These are phyloP conservation scores for Actinostola sp. DNA, from an alignment of 92 coral and sea anemone species.

Conservation along the genomic window DNA sequence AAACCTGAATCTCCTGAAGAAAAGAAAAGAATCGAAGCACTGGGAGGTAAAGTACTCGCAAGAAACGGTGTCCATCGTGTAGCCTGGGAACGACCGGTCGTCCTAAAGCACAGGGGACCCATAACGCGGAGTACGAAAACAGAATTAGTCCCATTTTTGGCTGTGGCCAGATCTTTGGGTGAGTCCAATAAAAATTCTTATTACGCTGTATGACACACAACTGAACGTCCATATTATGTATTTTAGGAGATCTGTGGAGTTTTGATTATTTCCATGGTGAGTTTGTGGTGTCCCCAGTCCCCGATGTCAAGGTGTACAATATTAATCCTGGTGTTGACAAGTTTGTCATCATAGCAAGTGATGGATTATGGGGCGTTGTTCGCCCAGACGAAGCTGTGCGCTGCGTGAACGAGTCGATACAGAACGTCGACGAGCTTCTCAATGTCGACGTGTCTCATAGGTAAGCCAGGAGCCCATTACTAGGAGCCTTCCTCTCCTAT, in stretches of 20 bases:
- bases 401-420: conserved; percentile 77
- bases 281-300: conserved; percentile 91
- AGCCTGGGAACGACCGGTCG: conserved; percentile 97
- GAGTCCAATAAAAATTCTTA: too few relatives aligned
- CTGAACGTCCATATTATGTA: not conserved
- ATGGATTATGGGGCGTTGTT: conserved; percentile 97
- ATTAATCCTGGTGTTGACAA: conserved; percentile 78
- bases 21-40: conserved; percentile 80
- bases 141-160: conserved; percentile 91
- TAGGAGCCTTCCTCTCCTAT: too few relatives aligned
- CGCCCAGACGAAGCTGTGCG: conserved; percentile 89
- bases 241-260: conserved; percentile 92
- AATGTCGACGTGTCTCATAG: conserved; percentile 90
- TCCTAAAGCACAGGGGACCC: conserved; percentile 86
- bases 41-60: conserved; percentile 86
- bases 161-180: conserved; percentile 95
- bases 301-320: conserved; percentile 84
- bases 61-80: conserved; percentile 94
- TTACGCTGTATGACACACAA: too few relatives aligned
- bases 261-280: conserved; percentile 89
- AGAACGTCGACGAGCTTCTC: conserved; percentile 66
- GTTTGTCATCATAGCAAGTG: conserved; percentile 83
- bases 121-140: conserved; percentile 90
- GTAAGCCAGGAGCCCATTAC: too few relatives aligned
- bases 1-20: conserved; percentile 94